These are phyloP conservation scores for Cygnus olor DNA, from an alignment of 2,797 vertebrate species.

Conservation along the genomic window DNA sequence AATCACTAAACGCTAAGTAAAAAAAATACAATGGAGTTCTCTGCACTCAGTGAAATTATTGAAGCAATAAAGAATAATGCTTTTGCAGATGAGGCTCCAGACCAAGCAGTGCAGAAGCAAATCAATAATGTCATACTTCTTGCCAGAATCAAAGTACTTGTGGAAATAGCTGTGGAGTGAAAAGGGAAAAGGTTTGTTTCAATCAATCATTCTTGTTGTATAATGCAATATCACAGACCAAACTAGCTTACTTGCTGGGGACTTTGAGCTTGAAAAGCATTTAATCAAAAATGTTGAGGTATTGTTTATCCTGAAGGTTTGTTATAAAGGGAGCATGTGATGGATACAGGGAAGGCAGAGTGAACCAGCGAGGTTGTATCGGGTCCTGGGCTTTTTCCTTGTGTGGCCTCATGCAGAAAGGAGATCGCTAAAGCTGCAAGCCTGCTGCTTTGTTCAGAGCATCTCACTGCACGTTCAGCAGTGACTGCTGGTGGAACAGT, in stretches of 20 bases:
- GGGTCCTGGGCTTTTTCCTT: not conserved
- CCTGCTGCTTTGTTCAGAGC: not conserved
- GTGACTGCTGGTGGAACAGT: not conserved
- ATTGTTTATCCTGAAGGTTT: conserved; percentile 52
- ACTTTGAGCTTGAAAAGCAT: conserved; percentile 71
- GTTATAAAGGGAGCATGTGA: not conserved
- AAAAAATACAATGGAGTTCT: conserved; percentile 64
- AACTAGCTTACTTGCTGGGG: conserved; percentile 64
- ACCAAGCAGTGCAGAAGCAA: conserved; percentile 67
- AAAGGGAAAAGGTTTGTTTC: conserved; percentile 51
- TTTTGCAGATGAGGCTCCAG: conserved; percentile 79
- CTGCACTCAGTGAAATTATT: conserved; percentile 78
- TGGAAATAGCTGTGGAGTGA: conserved; percentile 70
- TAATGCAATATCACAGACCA: conserved; percentile 48
- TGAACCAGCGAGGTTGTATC: not conserved
- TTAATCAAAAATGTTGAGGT: conserved; percentile 74
- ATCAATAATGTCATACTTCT: conserved; percentile 80
- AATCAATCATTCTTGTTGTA: conserved; percentile 53
- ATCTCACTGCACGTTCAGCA: not conserved
- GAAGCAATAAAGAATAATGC: conserved; percentile 81
- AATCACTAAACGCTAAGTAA: conserved; percentile 72
- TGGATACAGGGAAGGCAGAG: not conserved
- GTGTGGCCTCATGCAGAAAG: not conserved
- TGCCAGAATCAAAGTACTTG: conserved; percentile 74
- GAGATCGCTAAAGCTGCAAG: not conserved